A percentile compares a stretch with the other conserved stretches of the same genome.
These are phyloP conservation scores for Porites australiensis DNA, from an alignment of 64 coral and sea anemone species.

Conservation along the genomic window DNA sequence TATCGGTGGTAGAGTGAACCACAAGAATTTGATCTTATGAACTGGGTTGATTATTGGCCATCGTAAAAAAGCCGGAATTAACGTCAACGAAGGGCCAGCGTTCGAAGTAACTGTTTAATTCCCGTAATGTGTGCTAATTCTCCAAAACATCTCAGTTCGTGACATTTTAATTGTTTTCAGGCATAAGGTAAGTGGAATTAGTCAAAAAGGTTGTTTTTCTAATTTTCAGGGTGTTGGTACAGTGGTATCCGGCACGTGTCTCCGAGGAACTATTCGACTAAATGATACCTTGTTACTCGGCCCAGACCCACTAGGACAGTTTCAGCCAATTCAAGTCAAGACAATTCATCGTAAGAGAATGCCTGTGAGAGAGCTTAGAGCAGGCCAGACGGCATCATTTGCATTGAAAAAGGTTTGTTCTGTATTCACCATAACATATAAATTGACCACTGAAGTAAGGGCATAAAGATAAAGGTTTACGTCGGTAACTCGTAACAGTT, in stretches of 20 bases:
- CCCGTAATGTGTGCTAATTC: too few species aligned
- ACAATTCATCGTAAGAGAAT: constrained; percentile 98
- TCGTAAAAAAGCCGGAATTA: too few species aligned
- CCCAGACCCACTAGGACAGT: constrained; percentile 97
- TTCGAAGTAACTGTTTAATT: too few species aligned
- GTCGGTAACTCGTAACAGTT: too few species aligned
- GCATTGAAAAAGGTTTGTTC: constrained; percentile 92
- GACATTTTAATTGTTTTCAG: not conserved
- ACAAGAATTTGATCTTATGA: too few species aligned
- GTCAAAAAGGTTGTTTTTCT: not conserved
- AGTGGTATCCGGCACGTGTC: constrained; percentile 93
- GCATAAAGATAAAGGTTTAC: too few species aligned
- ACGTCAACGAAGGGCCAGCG: too few species aligned
- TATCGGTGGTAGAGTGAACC: too few species aligned
- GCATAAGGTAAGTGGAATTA: not conserved
- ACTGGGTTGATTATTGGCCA: too few species aligned
- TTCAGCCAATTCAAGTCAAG: constrained; percentile 87
- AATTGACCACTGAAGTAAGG: too few species aligned
- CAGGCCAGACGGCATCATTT: constrained; percentile 96
- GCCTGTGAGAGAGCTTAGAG: constrained; percentile 91
- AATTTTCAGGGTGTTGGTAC: constrained; percentile 88
- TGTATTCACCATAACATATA: constrained; percentile 76
- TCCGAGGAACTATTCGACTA: constrained; percentile 88
- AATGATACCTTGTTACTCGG: constrained; percentile 94
- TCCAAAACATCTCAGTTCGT: not conserved